A percentile compares a stretch with the other conserved stretches of the same genome.
Evolutionary conservation across 1,140 invertebrate species (phyloP).

Genomic region (Diprion similis): DNA sequence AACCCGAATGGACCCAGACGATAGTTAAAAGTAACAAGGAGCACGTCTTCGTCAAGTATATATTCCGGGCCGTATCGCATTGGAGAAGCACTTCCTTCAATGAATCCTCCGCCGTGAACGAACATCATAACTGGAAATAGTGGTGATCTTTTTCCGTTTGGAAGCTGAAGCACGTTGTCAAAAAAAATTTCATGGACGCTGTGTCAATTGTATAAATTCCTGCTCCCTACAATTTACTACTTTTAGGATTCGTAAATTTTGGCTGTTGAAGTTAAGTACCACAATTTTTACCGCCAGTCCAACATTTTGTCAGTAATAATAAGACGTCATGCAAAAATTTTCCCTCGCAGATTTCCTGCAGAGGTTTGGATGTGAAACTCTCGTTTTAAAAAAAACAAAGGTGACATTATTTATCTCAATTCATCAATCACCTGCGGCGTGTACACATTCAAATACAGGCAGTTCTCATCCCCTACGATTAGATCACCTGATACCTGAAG

Average conservation of each 20-base stretch:
- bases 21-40: slow-evolving; percentile 67
- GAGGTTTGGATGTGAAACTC: too few species aligned
- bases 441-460: not conserved
- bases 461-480: not conserved
- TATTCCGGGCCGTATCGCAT: slow-evolving; percentile 57
- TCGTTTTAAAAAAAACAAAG: too few species aligned
- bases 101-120: slow-evolving; percentile 61
- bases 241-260: too few species aligned
- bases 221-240: too few species aligned
- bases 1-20: slow-evolving; percentile 66
- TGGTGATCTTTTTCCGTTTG: slow-evolving; percentile 9
- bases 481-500: not conserved
- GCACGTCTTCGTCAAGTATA: slow-evolving; percentile 64
- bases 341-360: too few species aligned
- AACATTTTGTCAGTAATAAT: too few species aligned
- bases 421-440: slow-evolving; percentile 1
- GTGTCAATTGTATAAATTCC: too few species aligned
- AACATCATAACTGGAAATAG: slow-evolving; percentile 60
- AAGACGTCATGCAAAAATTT: too few species aligned
- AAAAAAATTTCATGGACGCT: too few species aligned
- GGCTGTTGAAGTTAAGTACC: too few species aligned
- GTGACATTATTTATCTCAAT: too few species aligned
- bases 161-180: not conserved
- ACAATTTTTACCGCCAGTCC: too few species aligned
- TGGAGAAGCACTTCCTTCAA: slow-evolving; percentile 46